These are phyloP conservation scores for Cryptomyrus ogoouensis DNA, from an alignment of 2,113 vertebrate species.

Conservation along the genomic window DNA sequence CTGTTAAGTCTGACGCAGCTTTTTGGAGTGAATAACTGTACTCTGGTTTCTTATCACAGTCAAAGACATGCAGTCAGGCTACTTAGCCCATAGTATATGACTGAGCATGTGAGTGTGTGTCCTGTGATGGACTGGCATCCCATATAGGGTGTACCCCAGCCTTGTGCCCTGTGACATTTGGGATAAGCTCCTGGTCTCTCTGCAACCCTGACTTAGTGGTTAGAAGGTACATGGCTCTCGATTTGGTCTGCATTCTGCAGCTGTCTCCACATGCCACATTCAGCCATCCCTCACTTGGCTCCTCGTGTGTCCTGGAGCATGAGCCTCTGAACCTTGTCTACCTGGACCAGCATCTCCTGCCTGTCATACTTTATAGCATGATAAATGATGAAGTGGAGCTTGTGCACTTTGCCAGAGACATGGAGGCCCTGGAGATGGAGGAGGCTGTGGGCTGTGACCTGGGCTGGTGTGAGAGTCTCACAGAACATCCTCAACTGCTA, in stretches of 20 bases:
- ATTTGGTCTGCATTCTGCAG: too few relatives aligned
- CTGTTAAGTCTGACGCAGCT: neutral
- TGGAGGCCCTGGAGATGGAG: constrained; percentile 71
- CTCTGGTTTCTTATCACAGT: neutral
- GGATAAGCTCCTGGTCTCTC: too few relatives aligned
- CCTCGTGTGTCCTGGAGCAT: neutral
- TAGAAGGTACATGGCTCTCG: too few relatives aligned
- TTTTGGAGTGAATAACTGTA: neutral
- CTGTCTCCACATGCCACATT: neutral
- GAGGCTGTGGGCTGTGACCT: constrained; percentile 52
- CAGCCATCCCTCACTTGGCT: neutral
- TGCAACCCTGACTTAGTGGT: too few relatives aligned
- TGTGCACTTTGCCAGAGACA: constrained; percentile 70
- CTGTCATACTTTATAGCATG: constrained; percentile 65
- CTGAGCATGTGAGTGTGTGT: neutral
- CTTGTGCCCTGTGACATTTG: too few relatives aligned
- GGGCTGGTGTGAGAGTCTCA: constrained; percentile 77
- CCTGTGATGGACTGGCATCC: neutral
- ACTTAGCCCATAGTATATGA: neutral
- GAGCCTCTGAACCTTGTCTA: constrained; percentile 64
- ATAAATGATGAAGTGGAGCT: constrained; percentile 27
- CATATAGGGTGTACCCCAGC: too few relatives aligned
- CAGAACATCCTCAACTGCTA: constrained; percentile 80
- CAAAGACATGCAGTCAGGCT: neutral
- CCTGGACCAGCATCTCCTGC: constrained; percentile 62